Evolutionary conservation across 2,113 vertebrate species (phyloP).

Genomic region (Cyphomyrus plagiostoma): DNA sequence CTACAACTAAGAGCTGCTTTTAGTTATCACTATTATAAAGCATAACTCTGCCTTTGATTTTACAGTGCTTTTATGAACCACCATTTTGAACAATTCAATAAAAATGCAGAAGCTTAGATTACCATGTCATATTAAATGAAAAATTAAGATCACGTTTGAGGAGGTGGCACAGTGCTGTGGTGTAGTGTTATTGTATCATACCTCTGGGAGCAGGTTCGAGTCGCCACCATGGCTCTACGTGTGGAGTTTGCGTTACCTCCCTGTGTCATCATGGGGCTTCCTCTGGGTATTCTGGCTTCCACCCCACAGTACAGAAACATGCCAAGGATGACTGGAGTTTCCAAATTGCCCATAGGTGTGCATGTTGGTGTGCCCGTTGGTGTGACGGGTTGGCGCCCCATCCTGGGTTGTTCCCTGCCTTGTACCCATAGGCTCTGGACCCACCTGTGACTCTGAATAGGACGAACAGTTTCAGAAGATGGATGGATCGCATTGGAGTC

Average conservation of each 20-base stretch:
- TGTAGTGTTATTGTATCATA: neutral
- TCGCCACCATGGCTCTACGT: neutral
- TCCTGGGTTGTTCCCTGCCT: neutral
- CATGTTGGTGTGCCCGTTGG: neutral
- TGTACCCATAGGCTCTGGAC: neutral
- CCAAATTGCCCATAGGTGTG: neutral
- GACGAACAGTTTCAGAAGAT: neutral
- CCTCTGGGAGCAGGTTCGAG: neutral
- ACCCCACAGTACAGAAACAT: neutral
- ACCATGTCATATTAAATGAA: neutral
- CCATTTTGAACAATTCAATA: neutral
- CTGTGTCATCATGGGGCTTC: neutral
- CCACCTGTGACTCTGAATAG: neutral
- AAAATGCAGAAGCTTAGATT: neutral
- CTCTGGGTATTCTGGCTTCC: too few species aligned
- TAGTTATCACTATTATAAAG: neutral
- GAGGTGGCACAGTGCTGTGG: neutral
- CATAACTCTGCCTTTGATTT: neutral
- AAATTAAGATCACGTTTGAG: neutral
- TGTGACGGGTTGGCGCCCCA: neutral
- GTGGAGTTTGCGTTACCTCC: neutral
- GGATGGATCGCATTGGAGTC: neutral
- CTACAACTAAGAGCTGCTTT: slow-evolving; percentile 16
- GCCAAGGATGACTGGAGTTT: neutral
- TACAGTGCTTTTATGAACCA: neutral